Evolutionary conservation across 2,797 vertebrate genomes (phyloP), one percentile per base, ranked within the genome.

Genomic region (Alcedo atthis): DNA sequence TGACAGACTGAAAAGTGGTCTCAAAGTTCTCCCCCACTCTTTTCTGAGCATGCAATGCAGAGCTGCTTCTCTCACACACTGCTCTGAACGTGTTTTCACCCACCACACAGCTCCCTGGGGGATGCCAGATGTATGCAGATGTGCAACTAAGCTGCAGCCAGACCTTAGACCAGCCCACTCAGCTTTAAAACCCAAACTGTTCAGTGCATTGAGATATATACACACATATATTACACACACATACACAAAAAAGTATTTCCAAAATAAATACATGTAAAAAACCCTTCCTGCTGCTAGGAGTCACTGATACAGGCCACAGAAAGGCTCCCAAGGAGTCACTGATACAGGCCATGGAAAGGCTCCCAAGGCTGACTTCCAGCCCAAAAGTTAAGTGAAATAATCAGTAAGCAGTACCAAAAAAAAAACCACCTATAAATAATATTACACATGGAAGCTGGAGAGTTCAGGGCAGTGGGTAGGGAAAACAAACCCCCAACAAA

Each of bases 201-300:
- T 78, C 4, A 57, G 54, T 40, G 28, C 14, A 11, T 71, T 45
- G 67, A 73, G 24, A 85, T 8, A 68, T 1, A 55, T 2, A 48
- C 3, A 40, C 0, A 8, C 5, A 2, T 5, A 17, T 40, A 8
- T n/a, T 45, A 15, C 20, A 43, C 5, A 46, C 10, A n/a, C 7
- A 71, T 12, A 32, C 1, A n/a, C 8, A 37, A 45, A 53, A 14
- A 3, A n/a, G 10, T 20, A 2, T 40, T 35, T 2, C 0, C 35
- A 71, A 70, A 43, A 45, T 24, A 81, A 28, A 42, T 26, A 30
- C 2, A 32, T 16, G 12, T 32, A 12, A 54, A 42, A 51, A 70
- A 30, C 30, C n/a, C 1, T 15, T 51, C 57, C 43, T 49, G 33
- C 46, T 84, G 18, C 45, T 28, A 17, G 5, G 20, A 82, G 28